A percentile compares a stretch with the other conserved stretches of the same genome.
Evolutionary conservation across 1,140 invertebrate genomes (phyloP).

Genomic region (Theocolax elegans): DNA sequence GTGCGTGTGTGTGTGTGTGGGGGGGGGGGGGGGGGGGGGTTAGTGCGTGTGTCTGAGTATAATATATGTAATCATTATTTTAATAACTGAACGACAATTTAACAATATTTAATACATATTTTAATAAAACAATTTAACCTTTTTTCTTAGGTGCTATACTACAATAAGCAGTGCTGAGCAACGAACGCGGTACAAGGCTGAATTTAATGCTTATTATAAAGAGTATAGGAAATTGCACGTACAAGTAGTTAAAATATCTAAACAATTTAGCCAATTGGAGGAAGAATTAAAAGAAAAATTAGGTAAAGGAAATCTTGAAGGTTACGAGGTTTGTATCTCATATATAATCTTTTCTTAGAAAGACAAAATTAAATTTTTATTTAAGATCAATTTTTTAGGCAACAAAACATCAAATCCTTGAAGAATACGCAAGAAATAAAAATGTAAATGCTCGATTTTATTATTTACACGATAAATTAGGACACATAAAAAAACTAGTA

Average conservation of each 20-base stretch:
- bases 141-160: conserved; percentile 77
- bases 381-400: conserved; percentile 65
- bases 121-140: no score
- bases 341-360: conserved; percentile 1
- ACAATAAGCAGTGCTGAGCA: conserved; percentile 80
- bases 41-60: no score
- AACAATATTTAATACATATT: no score
- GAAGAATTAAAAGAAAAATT: conserved; percentile 71
- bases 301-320: conserved; percentile 58
- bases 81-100: no score
- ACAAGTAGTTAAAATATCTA: conserved; percentile 80
- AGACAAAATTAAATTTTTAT: background rate
- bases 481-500: conserved; percentile 89
- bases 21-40: no score
- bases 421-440: conserved; percentile 84
- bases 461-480: conserved; percentile 89
- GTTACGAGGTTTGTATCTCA: conserved; percentile 66
- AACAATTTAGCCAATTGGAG: conserved; percentile 80
- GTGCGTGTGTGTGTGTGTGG: no score
- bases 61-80: no score
- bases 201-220: conserved; percentile 86
- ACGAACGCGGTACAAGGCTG: conserved; percentile 85
- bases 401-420: conserved; percentile 80
- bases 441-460: conserved; percentile 81
- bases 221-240: conserved; percentile 84